phyloP scores from a whole-genome alignment of 1,140 invertebrate species.

The Brachionus angularis region DNA sequence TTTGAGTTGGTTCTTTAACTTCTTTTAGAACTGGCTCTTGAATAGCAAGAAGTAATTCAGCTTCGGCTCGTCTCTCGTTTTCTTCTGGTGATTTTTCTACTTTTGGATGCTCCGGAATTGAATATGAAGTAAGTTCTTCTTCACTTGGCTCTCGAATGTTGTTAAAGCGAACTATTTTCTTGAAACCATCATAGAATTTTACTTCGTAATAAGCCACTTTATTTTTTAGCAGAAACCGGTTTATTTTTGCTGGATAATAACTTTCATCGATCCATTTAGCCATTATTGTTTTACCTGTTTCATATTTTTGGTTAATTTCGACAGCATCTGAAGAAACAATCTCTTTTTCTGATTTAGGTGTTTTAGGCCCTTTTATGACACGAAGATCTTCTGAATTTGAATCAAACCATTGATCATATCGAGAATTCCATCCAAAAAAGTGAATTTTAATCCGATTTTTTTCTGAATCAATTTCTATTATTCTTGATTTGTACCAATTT shows the following conservation, averaged over 20 bases:
- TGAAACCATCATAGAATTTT: conserved; percentile 10
- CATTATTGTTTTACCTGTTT: neutral
- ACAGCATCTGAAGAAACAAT: neutral
- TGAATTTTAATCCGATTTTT: conserved; percentile 76
- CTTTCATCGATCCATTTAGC: conserved; percentile 28
- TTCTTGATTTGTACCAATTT: no score
- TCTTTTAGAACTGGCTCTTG: neutral
- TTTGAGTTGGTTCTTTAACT: neutral
- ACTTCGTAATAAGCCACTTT: conserved; percentile 16
- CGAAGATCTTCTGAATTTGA: conserved; percentile 53
- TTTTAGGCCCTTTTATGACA: neutral
- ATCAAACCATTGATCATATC: conserved; percentile 78
- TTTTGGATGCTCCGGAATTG: neutral
- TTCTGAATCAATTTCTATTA: no score
- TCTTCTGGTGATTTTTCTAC: neutral
- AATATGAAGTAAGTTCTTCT: neutral
- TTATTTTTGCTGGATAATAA: conserved; percentile 5
- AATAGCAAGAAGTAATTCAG: neutral
- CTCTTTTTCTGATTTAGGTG: neutral
- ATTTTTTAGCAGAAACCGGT: conserved; percentile 7
- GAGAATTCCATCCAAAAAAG: conserved; percentile 83
- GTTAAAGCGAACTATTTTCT: neutral
- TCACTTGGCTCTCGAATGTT: neutral
- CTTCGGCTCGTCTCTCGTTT: neutral
- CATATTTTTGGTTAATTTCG: neutral